Conservation (phyloP, 1,140 invertebrate genomes). For the Ceratitis capitata region DNA sequence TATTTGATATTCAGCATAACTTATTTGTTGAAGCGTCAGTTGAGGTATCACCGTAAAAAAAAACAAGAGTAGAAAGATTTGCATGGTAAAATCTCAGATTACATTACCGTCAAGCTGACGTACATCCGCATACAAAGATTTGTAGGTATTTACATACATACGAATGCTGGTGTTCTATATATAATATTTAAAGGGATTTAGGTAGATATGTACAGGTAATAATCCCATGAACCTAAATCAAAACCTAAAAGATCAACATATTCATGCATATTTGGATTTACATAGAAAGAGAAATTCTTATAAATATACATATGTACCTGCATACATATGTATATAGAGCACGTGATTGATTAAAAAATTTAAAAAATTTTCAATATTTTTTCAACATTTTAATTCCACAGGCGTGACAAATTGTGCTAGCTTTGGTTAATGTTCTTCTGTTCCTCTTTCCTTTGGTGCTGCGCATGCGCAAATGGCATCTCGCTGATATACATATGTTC, state of each 20-base stretch:
- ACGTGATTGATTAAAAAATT: not conserved
- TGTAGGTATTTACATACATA: not conserved
- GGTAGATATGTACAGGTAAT: too few species aligned
- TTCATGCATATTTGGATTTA: too few species aligned
- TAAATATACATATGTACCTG: too few species aligned
- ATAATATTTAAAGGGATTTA: too few species aligned
- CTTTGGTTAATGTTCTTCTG: not conserved
- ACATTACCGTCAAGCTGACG: not conserved
- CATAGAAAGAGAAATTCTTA: too few species aligned
- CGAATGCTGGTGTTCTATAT: not conserved
- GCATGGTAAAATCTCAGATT: not conserved
- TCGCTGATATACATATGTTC: not conserved
- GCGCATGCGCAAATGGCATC: not conserved
- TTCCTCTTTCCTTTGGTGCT: not conserved
- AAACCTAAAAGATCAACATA: too few species aligned
- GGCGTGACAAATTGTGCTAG: not conserved
- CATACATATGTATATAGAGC: not conserved
- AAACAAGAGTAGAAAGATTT: too few species aligned
- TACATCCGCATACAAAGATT: not conserved
- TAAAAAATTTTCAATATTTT: not conserved
- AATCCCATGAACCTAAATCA: not conserved
- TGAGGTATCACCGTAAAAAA: not conserved
- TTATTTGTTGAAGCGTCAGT: not conserved
- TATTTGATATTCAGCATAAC: not conserved
- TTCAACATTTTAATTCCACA: not conserved